Base-by-base conservation (phyloP, 2,797 vertebrate species). In the Sternarchorhynchus goeldii region DNA sequence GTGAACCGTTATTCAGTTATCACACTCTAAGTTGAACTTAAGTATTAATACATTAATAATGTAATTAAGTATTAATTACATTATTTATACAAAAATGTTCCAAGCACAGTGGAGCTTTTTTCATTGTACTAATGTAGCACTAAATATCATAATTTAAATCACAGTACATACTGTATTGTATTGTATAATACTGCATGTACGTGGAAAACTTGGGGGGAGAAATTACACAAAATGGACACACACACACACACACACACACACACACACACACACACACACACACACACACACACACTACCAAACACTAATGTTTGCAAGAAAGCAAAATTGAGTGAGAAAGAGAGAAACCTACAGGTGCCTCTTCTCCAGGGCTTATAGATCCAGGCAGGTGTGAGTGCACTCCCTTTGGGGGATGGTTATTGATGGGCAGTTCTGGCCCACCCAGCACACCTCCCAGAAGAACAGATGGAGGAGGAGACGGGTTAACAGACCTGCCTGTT, bases 201-300 rank as follows among this genome's bases (percentile, higher is more conserved):
- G 25, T 25, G 25, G 25, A 25, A 25, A 25, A 25, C 25, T 25
- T 25, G 25, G 25, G 1, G 25, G 1, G 25, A 25, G 25, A 25
- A 25, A 25, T 25, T 1, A 25, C 1, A 25, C 25, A 25, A 25
- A 25, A 25, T 25, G 25, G 25, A 29, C 32, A 50, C 67, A 60
- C 31, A 21, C 36, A 60, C 53, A 58, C 63, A 74, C 57, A 45
- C 73, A 68, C 71, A 17, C 55, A 67, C 50, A 50, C 62, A 57
- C 69, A n/a, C 21, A 72, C 79, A 76, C 53, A 71, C 16, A 14
- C 20, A 70, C 77, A 41, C 55, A 70, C 50, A 45, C 84, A 72
- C 41, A 45, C 41, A 66, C 2, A 76, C 57, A 58, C n/a, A 69
- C 73, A 65, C 31, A 53, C 34, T 56, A 7, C 63, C 69, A 67